These are phyloP conservation scores for Drosophila seguyi DNA, from an alignment of 1,140 invertebrate genomes.

Conservation along the genomic window DNA sequence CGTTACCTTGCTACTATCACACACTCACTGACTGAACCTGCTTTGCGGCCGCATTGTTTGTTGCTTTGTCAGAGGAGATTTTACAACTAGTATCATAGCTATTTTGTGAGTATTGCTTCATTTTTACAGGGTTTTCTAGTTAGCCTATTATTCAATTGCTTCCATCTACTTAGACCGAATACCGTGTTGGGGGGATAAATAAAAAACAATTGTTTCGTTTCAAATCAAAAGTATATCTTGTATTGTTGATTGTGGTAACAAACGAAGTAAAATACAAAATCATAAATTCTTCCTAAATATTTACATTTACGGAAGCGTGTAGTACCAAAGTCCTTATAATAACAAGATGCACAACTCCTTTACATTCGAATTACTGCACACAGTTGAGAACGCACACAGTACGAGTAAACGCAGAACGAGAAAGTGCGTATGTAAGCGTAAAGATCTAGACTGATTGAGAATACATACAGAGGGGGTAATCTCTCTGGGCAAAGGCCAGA, in stretches of 20 bases:
- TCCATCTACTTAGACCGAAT: constrained; percentile 44
- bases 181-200: constrained; percentile 13
- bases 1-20: constrained; percentile 69
- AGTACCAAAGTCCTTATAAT: constrained; percentile 2
- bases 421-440: background rate
- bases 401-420: no score
- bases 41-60: constrained; percentile 62
- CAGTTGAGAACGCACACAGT: no score
- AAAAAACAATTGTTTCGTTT: constrained; percentile 41
- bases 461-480: background rate
- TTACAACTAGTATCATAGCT: constrained; percentile 85
- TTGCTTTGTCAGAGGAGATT: constrained; percentile 59
- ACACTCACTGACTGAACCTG: constrained; percentile 61
- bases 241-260: constrained; percentile 63
- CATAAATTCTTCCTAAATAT: constrained; percentile 70
- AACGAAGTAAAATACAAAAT: constrained; percentile 52
- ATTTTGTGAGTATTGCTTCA: constrained; percentile 85
- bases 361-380: background rate
- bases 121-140: constrained; percentile 78
- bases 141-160: constrained; percentile 45
- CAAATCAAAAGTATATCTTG: constrained; percentile 62
- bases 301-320: constrained; percentile 31
- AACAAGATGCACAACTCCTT: background rate
- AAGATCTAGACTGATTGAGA: background rate
- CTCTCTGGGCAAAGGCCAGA: background rate